A percentile compares a stretch with the other conserved stretches of the same genome.
Conservation (phyloP, 2,113 vertebrate species). For the Gopherus flavomarginatus region DNA sequence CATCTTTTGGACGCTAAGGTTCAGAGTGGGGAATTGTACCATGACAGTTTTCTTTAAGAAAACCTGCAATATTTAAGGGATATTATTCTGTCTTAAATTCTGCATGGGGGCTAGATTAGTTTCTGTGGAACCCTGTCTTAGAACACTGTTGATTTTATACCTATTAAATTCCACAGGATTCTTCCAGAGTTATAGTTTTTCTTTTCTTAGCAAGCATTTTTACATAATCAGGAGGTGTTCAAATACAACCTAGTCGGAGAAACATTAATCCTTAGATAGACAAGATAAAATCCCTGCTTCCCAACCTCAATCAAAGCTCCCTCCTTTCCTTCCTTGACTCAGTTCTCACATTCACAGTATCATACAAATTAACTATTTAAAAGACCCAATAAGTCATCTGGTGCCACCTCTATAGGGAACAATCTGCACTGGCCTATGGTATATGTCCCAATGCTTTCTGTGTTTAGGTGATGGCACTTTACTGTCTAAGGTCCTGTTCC, state of each 20-base stretch:
- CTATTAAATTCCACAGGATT: background rate
- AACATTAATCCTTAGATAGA: background rate
- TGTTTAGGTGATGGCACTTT: too few species aligned
- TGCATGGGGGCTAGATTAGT: background rate
- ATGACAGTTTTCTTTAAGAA: background rate
- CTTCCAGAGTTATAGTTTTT: background rate
- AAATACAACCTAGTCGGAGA: background rate
- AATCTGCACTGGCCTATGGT: background rate
- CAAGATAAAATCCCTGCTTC: background rate
- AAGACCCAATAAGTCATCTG: background rate
- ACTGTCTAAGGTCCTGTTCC: too few species aligned
- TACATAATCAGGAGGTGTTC: background rate
- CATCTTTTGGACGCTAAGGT: too few species aligned
- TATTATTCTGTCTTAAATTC: fast-evolving
- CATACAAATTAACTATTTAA: background rate
- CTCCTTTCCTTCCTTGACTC: too few species aligned
- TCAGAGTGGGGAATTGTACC: too few species aligned
- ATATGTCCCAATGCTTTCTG: background rate
- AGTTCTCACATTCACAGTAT: background rate
- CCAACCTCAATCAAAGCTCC: background rate
- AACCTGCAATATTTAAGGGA: background rate
- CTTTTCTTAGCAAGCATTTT: background rate
- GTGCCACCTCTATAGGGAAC: background rate
- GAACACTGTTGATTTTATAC: background rate
- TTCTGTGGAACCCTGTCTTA: background rate